A percentile compares a stretch with the other conserved stretches of the same genome.
These are phyloP conservation scores for Pluvianellus socialis DNA, from an alignment of 2,113 vertebrate species.

Conservation along the genomic window DNA sequence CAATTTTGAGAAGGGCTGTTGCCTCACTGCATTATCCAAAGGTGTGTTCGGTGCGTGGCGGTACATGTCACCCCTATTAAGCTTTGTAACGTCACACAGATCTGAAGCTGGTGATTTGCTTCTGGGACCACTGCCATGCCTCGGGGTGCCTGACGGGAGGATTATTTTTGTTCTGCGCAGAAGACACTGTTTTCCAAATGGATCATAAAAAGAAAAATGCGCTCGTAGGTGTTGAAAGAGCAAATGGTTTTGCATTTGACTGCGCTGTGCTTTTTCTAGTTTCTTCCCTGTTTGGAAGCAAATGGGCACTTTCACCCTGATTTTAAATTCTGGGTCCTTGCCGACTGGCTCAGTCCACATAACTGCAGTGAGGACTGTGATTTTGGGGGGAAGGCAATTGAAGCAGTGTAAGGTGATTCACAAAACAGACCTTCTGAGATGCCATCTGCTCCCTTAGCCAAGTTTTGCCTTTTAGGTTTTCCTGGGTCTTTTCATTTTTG, in stretches of 20 bases:
- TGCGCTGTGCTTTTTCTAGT: slow-evolving; percentile 16
- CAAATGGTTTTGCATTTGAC: slow-evolving; percentile 20
- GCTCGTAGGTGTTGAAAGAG: slow-evolving; percentile 53
- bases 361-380: neutral
- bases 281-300: neutral
- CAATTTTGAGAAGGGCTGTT: neutral
- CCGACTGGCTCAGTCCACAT: neutral
- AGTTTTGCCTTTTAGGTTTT: neutral
- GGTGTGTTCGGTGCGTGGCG: neutral
- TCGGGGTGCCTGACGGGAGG: slow-evolving; percentile 17
- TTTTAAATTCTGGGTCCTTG: neutral
- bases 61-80: neutral
- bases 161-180: slow-evolving; percentile 51
- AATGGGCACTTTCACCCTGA: neutral
- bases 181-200: slow-evolving; percentile 46
- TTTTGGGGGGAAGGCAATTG: neutral
- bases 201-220: slow-evolving; percentile 47
- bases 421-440: neutral
- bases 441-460: neutral
- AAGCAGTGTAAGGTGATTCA: neutral
- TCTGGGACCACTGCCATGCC: slow-evolving; percentile 52
- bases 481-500: neutral
- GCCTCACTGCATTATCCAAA: neutral
- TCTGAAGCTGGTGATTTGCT: slow-evolving; percentile 23
- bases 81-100: neutral